Evolutionary conservation across 2,888 invertebrate species (phyloP), one percentile per base, ranked within the genome.

Genomic region (Troides oblongomaculatus): DNA sequence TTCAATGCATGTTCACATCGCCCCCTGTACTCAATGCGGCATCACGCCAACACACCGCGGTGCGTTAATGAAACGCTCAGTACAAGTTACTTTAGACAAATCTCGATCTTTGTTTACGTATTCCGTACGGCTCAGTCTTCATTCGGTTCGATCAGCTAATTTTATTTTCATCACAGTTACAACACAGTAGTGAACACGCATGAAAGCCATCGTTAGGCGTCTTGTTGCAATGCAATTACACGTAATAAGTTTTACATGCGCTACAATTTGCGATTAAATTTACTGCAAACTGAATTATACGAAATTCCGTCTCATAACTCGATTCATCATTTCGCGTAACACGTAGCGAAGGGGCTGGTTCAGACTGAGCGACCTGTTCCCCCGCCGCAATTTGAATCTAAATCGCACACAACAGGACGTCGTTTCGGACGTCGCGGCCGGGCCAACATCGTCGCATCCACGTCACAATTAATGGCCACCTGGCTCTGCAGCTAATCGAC

Each of bases 401-500:
- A 68, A 50, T 46, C 12, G 50, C 1, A 39, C 8, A 56, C 56
- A 58, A 18, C 21, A 64, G 58, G 43, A 69, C 65, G 14, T 39
- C 50, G 46, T 67, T 78, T 79, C 78, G 76, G 74, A 72, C 74
- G 74, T 76, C 78, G 79, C 74, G 79, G 75, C 79, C 84, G 84
- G 79, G 79, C 76, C 77, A 73, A 73, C 81, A 86, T 0, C 21
- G 21, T 21, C 21, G 89, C 90, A 90, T 90, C 90, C 89, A 83
- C 83, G 81, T 80, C 82, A 87, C 90, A 91, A 90, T 92, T 91
- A 91, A 87, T 89, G 87, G 86, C 79, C 84, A 87, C 86, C 88
- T 88, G 86, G 84, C 82, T 84, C 85, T 81, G 81, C 85, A 86
- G 85, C 88, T 92, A 92, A 92, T 92, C 92, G 92, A 91, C 87